Evolutionary conservation across 1,140 invertebrate species (phyloP), one percentile per base, ranked within the genome.

Genomic region (Bursaphelenchus mucronatus): DNA sequence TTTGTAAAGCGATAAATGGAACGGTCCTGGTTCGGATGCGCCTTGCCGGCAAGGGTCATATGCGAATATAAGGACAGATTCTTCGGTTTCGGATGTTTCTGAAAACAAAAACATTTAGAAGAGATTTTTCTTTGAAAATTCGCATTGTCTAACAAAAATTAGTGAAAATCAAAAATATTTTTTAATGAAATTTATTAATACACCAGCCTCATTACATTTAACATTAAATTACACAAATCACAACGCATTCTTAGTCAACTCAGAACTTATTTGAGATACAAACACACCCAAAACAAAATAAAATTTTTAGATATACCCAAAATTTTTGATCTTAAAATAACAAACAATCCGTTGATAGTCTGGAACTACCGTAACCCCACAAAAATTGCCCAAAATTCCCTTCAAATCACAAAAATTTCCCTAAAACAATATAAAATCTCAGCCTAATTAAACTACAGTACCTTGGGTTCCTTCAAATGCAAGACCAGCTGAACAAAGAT

Each of bases 401-500:
- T 30, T 30, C 30, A 30, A 30, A 30, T 30, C 30, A 30, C n/a
- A n/a, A n/a, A n/a, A n/a, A n/a, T n/a, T n/a, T n/a, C n/a, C n/a
- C n/a, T n/a, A n/a, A n/a, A n/a, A n/a, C n/a, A n/a, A n/a, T n/a
- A n/a, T n/a, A n/a, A n/a, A n/a, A n/a, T n/a, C n/a, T n/a, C n/a
- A n/a, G n/a, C n/a, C n/a, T n/a, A n/a, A n/a, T n/a, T n/a, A n/a
- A n/a, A n/a, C n/a, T n/a, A n/a, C n/a, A n/a, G 47, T 47, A 79
- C 75, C 53, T 70, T 76, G 0, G 87, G 87, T 69, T 87, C 84
- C 69, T 85, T 80, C 65, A 88, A 83, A 75, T 87, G 85, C 0
- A 88, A 78, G 1, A 87, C 87, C 73, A 87, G 84, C 49, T 87
- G 83, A 55, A 89, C 85, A 65, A 89, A 86, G 68, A 85, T 83